Evolutionary conservation across 2,888 invertebrate species (phyloP).

Genomic region (Ophion ellenae): DNA sequence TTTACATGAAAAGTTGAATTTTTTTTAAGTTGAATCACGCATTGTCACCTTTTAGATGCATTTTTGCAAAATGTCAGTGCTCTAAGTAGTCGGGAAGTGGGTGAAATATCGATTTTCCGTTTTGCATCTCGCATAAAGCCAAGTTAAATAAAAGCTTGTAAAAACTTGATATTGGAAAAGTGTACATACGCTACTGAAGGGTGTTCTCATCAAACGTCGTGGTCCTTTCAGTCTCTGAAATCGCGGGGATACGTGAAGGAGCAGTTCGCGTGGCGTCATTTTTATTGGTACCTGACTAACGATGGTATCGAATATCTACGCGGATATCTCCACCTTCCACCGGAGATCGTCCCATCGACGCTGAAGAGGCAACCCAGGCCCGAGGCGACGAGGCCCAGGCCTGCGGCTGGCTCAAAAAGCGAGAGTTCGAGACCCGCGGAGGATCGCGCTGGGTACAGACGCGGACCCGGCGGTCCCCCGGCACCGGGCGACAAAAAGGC

Average conservation of each 20-base stretch:
- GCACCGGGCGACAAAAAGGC: slow-evolving; percentile 95
- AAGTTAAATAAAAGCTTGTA: neutral
- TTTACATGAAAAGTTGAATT: no score
- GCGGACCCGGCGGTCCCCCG: slow-evolving; percentile 87
- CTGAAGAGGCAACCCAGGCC: slow-evolving; percentile 95
- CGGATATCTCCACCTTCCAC: slow-evolving; percentile 97
- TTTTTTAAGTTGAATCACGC: no score
- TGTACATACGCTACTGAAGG: neutral
- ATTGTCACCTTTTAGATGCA: no score
- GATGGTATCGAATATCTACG: slow-evolving; percentile 98
- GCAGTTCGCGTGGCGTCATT: slow-evolving; percentile 99
- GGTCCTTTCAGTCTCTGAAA: slow-evolving; percentile 90
- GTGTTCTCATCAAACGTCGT: neutral
- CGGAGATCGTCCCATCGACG: slow-evolving; percentile 99
- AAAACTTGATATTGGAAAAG: neutral
- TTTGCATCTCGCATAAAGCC: no score
- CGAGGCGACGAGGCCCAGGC: slow-evolving; percentile 93
- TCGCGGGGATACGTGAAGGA: slow-evolving; percentile 99
- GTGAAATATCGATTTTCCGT: no score
- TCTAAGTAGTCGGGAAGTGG: no score
- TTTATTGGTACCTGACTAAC: slow-evolving; percentile 99
- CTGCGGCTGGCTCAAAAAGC: slow-evolving; percentile 88
- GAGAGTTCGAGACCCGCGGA: slow-evolving; percentile 91
- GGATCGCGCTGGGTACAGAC: slow-evolving; percentile 93
- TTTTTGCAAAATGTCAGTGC: no score